Percentiles rank a stretch among this genome's conserved stretches.
Evolutionary conservation across 92 coral and sea anemone species (phyloP).

Genomic region (Desmophyllum pertusum): DNA sequence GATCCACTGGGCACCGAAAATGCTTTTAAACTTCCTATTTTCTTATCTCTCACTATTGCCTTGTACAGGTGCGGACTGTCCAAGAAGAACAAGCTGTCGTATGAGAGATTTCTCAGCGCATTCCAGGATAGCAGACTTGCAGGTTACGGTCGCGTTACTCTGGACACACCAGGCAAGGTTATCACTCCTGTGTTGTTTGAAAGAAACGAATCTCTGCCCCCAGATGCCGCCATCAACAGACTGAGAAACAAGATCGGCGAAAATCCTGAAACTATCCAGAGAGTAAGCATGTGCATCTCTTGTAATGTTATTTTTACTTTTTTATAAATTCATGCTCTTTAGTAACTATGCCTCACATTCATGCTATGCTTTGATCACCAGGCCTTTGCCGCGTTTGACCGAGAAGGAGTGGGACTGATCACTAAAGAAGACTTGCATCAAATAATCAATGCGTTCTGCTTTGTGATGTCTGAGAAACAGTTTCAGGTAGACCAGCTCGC

Average conservation of each 20-base stretch:
- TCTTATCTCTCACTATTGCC: background rate
- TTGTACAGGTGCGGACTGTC: slow-evolving; percentile 77
- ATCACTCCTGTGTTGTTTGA: slow-evolving; percentile 77
- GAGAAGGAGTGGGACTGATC: slow-evolving; percentile 68
- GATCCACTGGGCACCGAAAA: too few relatives aligned
- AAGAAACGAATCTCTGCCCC: slow-evolving; percentile 66
- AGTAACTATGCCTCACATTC: background rate
- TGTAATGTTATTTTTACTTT: background rate
- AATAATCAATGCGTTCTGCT: slow-evolving; percentile 88
- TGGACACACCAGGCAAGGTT: slow-evolving; percentile 73
- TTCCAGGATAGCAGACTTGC: slow-evolving; percentile 78
- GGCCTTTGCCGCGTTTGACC: slow-evolving; percentile 90
- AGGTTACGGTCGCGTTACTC: slow-evolving; percentile 89
- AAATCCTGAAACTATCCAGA: slow-evolving; percentile 71
- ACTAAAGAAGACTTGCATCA: slow-evolving; percentile 78
- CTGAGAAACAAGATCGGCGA: slow-evolving; percentile 72
- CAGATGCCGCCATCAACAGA: slow-evolving; percentile 82
- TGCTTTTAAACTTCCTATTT: too few relatives aligned
- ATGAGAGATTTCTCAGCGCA: slow-evolving; percentile 86
- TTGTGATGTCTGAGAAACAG: slow-evolving; percentile 79
- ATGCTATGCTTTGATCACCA: slow-evolving; percentile 13
- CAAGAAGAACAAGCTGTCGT: slow-evolving; percentile 77
- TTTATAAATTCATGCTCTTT: background rate
- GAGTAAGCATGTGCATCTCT: slow-evolving; percentile 40
- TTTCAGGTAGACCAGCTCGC: slow-evolving; percentile 61